Evolutionary conservation across 2,113 vertebrate species (phyloP).

Genomic region (Tachycineta bicolor): DNA sequence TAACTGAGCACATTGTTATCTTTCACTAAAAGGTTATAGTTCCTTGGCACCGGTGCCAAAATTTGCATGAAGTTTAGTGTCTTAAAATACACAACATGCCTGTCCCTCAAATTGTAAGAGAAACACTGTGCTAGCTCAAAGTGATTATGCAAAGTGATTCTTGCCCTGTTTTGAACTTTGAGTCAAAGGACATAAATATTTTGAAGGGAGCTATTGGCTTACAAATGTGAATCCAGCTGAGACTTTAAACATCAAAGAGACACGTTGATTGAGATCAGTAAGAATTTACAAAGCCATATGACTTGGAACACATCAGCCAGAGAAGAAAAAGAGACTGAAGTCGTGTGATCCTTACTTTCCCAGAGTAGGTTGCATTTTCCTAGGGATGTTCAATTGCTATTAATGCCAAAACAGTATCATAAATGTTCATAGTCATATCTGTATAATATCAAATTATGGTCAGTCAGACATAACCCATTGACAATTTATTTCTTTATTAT

Average conservation of each 20-base stretch:
- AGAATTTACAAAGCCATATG: neutral
- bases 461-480: neutral
- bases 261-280: constrained; percentile 12
- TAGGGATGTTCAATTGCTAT: neutral
- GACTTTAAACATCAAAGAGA: constrained; percentile 43
- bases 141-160: neutral
- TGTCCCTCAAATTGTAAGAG: neutral
- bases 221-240: constrained; percentile 16
- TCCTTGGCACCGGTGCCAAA: neutral
- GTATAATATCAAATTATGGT: neutral
- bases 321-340: constrained; percentile 26
- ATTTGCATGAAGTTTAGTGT: neutral
- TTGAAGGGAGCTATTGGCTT: constrained; percentile 45
- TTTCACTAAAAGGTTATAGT: neutral
- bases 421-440: neutral
- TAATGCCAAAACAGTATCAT: neutral
- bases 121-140: constrained; percentile 3
- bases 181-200: constrained; percentile 51
- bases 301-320: constrained; percentile 5
- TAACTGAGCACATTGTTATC: neutral
- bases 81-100: neutral
- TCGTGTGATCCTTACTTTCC: constrained; percentile 25
- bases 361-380: neutral
- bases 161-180: constrained; percentile 59
- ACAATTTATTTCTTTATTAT: neutral